Percentiles rank a stretch among this genome's conserved stretches.
These are phyloP conservation scores for Acrocephalus kingi DNA, from an alignment of 2,113 vertebrate genomes.

Conservation along the genomic window DNA sequence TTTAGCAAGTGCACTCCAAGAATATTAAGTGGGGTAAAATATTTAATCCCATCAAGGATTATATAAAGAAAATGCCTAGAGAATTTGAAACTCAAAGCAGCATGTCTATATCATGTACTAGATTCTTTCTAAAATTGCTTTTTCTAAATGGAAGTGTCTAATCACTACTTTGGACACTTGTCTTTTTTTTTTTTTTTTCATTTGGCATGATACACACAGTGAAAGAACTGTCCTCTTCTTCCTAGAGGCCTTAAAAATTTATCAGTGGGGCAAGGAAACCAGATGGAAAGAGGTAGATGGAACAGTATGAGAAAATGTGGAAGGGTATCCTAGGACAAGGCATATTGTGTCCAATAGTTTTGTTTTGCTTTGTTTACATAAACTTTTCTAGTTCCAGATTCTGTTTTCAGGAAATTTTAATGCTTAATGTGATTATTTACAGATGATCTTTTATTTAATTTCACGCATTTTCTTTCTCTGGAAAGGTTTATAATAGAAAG, in stretches of 20 bases:
- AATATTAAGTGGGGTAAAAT: not conserved
- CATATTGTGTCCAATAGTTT: not conserved
- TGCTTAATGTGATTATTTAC: not conserved
- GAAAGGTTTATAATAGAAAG: not conserved
- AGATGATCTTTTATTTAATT: not conserved
- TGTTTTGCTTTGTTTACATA: not conserved
- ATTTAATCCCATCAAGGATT: not conserved
- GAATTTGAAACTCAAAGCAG: not conserved
- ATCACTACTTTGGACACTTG: not conserved
- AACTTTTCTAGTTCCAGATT: not conserved
- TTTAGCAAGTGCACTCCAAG: not conserved
- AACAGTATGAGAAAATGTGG: not conserved
- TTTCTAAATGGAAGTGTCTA: not conserved
- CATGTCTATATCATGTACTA: rapidly evolving
- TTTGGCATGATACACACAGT: not conserved
- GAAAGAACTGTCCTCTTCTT: not conserved
- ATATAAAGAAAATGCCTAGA: not conserved
- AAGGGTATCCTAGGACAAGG: not conserved
- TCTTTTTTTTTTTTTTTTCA: not conserved
- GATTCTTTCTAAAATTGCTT: not conserved
- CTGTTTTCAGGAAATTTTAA: not conserved
- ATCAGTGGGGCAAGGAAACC: not conserved
- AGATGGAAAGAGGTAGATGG: not conserved
- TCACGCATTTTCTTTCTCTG: not conserved
- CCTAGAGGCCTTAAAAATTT: not conserved